Evolutionary conservation across 1,140 invertebrate genomes (phyloP).

Genomic region (Cecropterus lyciades): DNA sequence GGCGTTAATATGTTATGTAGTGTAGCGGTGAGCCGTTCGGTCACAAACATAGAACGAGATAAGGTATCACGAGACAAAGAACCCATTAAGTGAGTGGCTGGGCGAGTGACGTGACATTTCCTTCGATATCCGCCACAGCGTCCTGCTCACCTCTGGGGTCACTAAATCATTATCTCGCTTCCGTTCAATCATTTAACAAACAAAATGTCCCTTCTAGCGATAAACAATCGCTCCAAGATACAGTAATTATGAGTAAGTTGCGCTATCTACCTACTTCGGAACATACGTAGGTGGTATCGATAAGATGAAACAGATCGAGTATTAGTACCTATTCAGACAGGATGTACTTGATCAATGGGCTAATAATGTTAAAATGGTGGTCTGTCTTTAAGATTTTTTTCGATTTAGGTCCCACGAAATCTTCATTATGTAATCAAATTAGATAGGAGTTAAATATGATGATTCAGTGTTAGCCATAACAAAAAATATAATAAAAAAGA

Average conservation of each 20-base stretch:
- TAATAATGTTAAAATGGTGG: conserved; percentile 13
- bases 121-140: conserved; percentile 74
- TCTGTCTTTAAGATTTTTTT: too few relatives aligned
- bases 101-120: conserved; percentile 78
- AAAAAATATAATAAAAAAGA: too few relatives aligned
- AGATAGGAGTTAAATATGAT: too few relatives aligned
- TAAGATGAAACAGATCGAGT: conserved; percentile 25
- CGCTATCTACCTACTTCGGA: conserved; percentile 6
- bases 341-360: conserved; percentile 6
- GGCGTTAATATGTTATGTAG: conserved; percentile 10
- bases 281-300: conserved; percentile 23
- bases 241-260: conserved; percentile 16
- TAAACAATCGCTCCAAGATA: conserved; percentile 34
- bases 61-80: conserved; percentile 80
- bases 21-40: conserved; percentile 14
- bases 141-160: conserved; percentile 75
- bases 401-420: too few relatives aligned
- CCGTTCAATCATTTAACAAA: conserved; percentile 63
- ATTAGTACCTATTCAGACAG: conserved; percentile 7
- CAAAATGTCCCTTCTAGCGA: conserved; percentile 42
- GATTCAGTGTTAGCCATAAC: too few relatives aligned
- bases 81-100: conserved; percentile 73
- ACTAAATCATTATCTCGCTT: conserved; percentile 77
- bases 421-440: too few relatives aligned
- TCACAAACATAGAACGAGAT: conserved; percentile 51